Evolutionary conservation across 2,113 vertebrate species (phyloP), one percentile per base, ranked within the genome.

Genomic region (Setophaga kirtlandii): DNA sequence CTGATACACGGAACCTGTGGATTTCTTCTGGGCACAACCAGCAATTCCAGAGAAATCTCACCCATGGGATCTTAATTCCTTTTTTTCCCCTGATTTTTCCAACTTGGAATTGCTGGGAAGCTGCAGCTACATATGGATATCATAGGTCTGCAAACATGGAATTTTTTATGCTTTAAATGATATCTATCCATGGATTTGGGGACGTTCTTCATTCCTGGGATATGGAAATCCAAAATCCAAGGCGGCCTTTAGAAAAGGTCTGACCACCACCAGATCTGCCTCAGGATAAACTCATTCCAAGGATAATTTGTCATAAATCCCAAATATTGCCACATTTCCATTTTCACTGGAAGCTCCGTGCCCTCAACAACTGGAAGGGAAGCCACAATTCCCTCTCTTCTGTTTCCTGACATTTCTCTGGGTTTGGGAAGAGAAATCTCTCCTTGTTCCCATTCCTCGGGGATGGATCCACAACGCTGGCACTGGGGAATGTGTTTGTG

Each of bases 221-320:
- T 35, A 22, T 1, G 5, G 22, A 83, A 27, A 86, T 41, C 67
- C 60, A 69, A 62, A 75, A 58, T 53, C 62, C 20, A 60, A 55
- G 22, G 35, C 15, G 21, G 16, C 85, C 89, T 73, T 88, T 56
- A 89, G 82, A 60, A 90, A 82, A 76, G 30, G 30, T 23, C 23
- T 3, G 9, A 30, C 23, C 30, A 18, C 44, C 50, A 20, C 42
- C 2, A 0, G 28, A 35, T 47, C n/a, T 0, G 0, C 25, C 59
- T 39, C 1, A 3, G 83, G 42, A 62, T 59, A 60, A 62, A n/a
- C 8, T 25, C 55, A 3, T 62, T 55, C 47, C 6, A 3, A 67
- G 18, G 41, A 12, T 28, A 79, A 59, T 25, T 10, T 27, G 10
- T 20, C 20, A 25, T 5, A 47, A 78, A 74, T 11, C 3, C 1